phyloP scores from a whole-genome alignment of 2,113 vertebrate genomes.

The Charadrius vociferus region DNA sequence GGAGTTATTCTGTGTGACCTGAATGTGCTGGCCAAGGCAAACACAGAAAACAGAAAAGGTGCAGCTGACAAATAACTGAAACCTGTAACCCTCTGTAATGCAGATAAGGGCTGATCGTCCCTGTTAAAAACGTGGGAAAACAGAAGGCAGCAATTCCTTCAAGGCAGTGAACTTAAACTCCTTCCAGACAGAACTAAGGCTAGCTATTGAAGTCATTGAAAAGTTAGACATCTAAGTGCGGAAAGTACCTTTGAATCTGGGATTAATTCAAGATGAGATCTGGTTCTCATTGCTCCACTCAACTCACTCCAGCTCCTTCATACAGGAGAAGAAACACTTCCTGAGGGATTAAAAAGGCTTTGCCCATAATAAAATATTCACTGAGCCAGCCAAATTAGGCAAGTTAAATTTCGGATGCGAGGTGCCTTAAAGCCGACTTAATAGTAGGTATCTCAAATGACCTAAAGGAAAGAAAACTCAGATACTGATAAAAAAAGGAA shows the following conservation, averaged over 20 bases:
- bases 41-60: not conserved
- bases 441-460: not conserved
- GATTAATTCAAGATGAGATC: slow-evolving; percentile 39
- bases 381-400: not conserved
- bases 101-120: not conserved
- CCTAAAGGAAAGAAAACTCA: not conserved
- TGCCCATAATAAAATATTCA: not conserved
- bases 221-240: not conserved
- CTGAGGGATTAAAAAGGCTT: not conserved
- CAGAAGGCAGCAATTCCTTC: not conserved
- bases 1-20: not conserved
- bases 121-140: not conserved
- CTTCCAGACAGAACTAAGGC: not conserved
- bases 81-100: not conserved
- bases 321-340: not conserved
- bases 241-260: slow-evolving; percentile 8
- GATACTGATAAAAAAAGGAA: not conserved
- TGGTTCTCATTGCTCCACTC: slow-evolving; percentile 1
- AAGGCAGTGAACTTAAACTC: not conserved
- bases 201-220: not conserved
- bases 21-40: not conserved
- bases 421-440: not conserved
- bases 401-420: not conserved
- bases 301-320: not conserved
- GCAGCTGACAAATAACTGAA: not conserved